Conservation (phyloP, 2,113 vertebrate species). For the Chloroceryle aenea region DNA sequence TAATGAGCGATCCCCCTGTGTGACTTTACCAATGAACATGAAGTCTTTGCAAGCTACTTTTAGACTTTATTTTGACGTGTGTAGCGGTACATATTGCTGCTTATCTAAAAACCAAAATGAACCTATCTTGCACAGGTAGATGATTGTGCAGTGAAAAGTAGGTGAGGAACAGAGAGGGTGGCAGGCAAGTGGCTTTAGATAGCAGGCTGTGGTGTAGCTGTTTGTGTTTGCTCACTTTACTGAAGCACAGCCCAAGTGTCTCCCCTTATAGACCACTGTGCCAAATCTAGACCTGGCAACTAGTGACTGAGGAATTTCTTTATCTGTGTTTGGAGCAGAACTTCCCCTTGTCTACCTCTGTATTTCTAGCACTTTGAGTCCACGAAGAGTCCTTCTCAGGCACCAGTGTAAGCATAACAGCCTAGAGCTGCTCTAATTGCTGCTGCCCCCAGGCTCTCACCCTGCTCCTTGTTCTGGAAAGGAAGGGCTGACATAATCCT, state of each 20-base stretch:
- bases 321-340: not conserved
- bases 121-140: not conserved
- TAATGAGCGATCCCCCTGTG: not conserved
- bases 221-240: not conserved
- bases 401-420: not conserved
- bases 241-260: not conserved
- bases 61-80: not conserved
- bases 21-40: not conserved
- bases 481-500: conserved; percentile 56
- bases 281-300: not conserved
- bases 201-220: not conserved
- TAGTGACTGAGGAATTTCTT: not conserved
- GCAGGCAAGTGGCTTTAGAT: not conserved
- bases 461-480: not conserved
- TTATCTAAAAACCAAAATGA: not conserved
- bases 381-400: not conserved
- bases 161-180: not conserved
- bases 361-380: not conserved
- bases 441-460: not conserved
- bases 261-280: not conserved
- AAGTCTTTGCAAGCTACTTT: not conserved
- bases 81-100: not conserved
- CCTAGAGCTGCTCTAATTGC: conserved; percentile 41
- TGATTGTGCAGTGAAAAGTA: not conserved
- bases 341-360: not conserved